Conservation (phyloP, 1,140 invertebrate species). For the Zaprionus ornatus region DNA sequence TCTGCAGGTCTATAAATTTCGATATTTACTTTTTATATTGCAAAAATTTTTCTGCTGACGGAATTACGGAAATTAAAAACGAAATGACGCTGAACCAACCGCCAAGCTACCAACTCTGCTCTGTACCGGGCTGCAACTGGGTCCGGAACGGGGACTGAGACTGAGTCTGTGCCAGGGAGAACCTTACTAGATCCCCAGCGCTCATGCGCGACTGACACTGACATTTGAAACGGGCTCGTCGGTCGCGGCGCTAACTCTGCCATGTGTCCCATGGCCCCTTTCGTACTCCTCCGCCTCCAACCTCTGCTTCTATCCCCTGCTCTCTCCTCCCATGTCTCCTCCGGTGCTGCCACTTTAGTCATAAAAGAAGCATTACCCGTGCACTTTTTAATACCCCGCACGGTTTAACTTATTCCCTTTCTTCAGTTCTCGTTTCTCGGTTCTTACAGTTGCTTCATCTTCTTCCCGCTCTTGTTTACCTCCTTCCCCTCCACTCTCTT, state of each 20-base stretch:
- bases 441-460: conserved; percentile 47
- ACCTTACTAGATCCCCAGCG: conserved; percentile 13
- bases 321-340: conserved; percentile 6
- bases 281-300: not conserved
- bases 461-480: not conserved
- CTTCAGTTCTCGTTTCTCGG: not conserved
- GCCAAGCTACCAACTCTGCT: not conserved
- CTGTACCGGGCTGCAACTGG: conserved; percentile 1
- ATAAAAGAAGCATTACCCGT: conserved; percentile 79
- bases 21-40: conserved; percentile 84
- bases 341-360: conserved; percentile 70
- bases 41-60: conserved; percentile 84
- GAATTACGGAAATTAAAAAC: conserved; percentile 84
- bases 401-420: conserved; percentile 47
- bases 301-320: not conserved
- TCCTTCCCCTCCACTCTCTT: not conserved
- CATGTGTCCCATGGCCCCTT: not conserved
- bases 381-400: conserved; percentile 83
- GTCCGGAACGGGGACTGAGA: not conserved
- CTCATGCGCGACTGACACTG: conserved; percentile 70
- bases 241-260: not conserved
- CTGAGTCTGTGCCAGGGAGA: not conserved
- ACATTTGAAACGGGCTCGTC: conserved; percentile 47
- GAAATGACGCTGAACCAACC: conserved; percentile 76
- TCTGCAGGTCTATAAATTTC: conserved; percentile 84